Evolutionary conservation across 2,113 vertebrate species (phyloP), one percentile per base, ranked within the genome.

Genomic region (Acanthochromis polyacanthus): DNA sequence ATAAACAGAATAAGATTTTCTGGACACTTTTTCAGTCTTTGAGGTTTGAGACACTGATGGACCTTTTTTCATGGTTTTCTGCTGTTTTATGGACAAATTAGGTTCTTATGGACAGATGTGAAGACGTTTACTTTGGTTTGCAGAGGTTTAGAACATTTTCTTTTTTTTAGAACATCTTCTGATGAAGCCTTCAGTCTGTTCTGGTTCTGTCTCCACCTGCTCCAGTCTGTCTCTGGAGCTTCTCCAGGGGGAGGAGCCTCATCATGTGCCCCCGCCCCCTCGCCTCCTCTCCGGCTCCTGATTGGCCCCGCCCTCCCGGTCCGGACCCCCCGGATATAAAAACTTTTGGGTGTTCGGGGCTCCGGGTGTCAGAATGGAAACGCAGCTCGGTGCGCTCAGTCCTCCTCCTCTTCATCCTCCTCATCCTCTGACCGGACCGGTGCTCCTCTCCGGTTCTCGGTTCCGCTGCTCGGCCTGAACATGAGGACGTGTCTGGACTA

Each of bases 281-380:
- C 7, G 11, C 14, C 40, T 43, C 11, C 60, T 19, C 62, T 1
- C 32, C 4, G 48, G 20, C 43, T 45, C 22, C 16, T 8, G 15
- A 15, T 17, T 88, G 81, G 91, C 75, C 25, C 89, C 91, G 82
- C 91, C 93, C 94, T 93, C 94, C 94, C 94, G 95, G 86, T 91
- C 4, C 85, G 75, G 80, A 71, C 90, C 83, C 32, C 19, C 20
- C 50, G 85, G 94, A 94, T 95, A 95, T 95, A 96, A 95, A 95
- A 90, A 90, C 6, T 95, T 96, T 93, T 86, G 64, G 89, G 89
- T 85, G 92, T 91, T 83, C 23, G n/a, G 36, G 60, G 64, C 55
- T 60, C 36, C 23, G 74, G 84, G 84, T 92, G 92, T 91, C 93
- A 88, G 94, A 57, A 88, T 89, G 92, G 92, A 91, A 80, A 84